These are phyloP conservation scores for Enoplosus armatus DNA, from an alignment of 2,797 vertebrate species.

Conservation along the genomic window DNA sequence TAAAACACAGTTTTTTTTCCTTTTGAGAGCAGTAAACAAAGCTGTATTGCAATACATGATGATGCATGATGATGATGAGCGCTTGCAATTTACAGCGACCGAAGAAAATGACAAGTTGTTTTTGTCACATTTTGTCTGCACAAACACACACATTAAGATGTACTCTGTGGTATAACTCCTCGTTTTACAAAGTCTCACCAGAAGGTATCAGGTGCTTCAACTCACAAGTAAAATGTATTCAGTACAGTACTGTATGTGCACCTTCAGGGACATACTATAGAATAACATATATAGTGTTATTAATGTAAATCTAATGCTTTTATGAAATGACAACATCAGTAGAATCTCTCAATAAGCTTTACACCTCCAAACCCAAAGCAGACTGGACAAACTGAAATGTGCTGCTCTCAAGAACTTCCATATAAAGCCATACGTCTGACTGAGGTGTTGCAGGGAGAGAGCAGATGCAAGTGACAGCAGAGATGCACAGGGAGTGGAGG, in stretches of 20 bases:
- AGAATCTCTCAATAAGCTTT: background rate
- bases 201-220: background rate
- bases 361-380: background rate
- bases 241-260: background rate
- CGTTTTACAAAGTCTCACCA: background rate
- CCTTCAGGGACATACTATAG: no score
- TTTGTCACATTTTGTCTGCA: background rate
- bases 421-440: slow-evolving; percentile 14
- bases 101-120: background rate
- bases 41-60: no score
- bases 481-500: slow-evolving; percentile 20
- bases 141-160: background rate
- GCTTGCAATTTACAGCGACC: background rate
- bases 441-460: slow-evolving; percentile 25
- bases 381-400: background rate
- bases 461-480: slow-evolving; percentile 36
- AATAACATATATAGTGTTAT: no score
- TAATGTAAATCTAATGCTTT: background rate
- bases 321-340: slow-evolving; percentile 1
- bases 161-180: background rate
- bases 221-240: background rate
- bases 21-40: slow-evolving; percentile 12
- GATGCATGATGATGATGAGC: no score
- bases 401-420: background rate
- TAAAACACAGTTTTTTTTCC: background rate